phyloP scores from a whole-genome alignment of 64 coral and sea anemone genomes.

The Montipora foliosa region DNA sequence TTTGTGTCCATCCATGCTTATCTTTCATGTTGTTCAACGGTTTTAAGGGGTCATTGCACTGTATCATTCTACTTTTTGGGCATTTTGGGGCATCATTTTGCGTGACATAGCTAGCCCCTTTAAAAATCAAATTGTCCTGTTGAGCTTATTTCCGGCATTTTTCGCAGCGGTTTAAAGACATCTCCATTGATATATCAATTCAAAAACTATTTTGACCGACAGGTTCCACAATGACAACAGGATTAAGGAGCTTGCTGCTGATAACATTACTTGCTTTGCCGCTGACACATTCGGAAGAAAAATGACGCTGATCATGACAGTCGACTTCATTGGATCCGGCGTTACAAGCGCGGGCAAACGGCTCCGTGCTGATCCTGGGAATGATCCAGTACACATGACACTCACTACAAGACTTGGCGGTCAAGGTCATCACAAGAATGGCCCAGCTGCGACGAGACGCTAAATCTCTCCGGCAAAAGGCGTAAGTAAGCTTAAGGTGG shows the following conservation, averaged over 20 bases:
- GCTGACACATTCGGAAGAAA: background rate
- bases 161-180: too few relatives aligned
- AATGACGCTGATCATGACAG: conserved; percentile 36
- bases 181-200: too few relatives aligned
- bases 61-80: too few relatives aligned
- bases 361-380: conserved; percentile 40
- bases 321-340: conserved; percentile 16
- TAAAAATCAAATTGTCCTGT: too few relatives aligned
- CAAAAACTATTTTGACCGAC: background rate
- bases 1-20: too few relatives aligned
- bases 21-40: too few relatives aligned
- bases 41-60: too few relatives aligned
- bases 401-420: background rate
- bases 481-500: background rate
- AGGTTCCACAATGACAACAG: background rate
- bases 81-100: too few relatives aligned
- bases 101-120: too few relatives aligned
- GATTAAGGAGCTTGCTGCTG: conserved; percentile 8
- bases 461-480: too few relatives aligned
- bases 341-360: background rate
- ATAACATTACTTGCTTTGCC: conserved; percentile 17
- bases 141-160: too few relatives aligned
- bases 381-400: conserved; percentile 13
- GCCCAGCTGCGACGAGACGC: conserved; percentile 2
- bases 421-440: conserved; percentile 15